Base-by-base conservation (phyloP, 37 sponge, comb jelly and placozoan genomes). In the Theonella swinhoei region DNA sequence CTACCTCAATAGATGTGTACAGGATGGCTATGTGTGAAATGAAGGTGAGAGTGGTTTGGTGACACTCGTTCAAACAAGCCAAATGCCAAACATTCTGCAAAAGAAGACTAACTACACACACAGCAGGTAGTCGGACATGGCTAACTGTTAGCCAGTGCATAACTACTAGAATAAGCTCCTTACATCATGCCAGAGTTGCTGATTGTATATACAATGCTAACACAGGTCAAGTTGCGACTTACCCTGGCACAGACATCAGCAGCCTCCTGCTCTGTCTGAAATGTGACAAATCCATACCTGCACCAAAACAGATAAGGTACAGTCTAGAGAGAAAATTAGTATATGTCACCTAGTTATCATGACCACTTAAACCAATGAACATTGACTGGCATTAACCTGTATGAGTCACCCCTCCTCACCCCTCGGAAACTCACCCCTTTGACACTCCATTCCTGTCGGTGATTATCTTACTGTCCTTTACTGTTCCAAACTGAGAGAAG, bases 201-300 rank as follows among this genome's bases (percentile, higher is more conserved):
- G n/a, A n/a, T n/a, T n/a, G n/a, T n/a, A n/a, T n/a, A n/a, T n/a
- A n/a, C n/a, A n/a, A 63, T 3, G 26, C 24, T 35, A 29, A 70
- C 35, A 70, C 68, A 23, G 23, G 68, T 33, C 37, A 3, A 11
- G 29, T 2, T 3, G 3, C 42, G 5, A 17, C 79, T 77, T 74
- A 92, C 95, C 84, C 82, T 70, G 19, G 72, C 64, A 22, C 67
- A 74, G n/a, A 92, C 93, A 19, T 87, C 64, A 26, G 42, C 54
- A 9, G 96, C 96, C 42, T 89, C 90, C 41, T 83, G 90, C 42
- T 89, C 88, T 22, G 62, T 82, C 24, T 75, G 82, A 81, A 90
- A 95, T 4, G 96, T 95, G 8, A 95, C 81, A 79, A 95, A 95
- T 7, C 96, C 96, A 78, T 89, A 95, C 54, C 95, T 95, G 42